These are phyloP conservation scores for Cryptoblepharus egeriae DNA, from an alignment of 2,797 vertebrate species.

Conservation along the genomic window DNA sequence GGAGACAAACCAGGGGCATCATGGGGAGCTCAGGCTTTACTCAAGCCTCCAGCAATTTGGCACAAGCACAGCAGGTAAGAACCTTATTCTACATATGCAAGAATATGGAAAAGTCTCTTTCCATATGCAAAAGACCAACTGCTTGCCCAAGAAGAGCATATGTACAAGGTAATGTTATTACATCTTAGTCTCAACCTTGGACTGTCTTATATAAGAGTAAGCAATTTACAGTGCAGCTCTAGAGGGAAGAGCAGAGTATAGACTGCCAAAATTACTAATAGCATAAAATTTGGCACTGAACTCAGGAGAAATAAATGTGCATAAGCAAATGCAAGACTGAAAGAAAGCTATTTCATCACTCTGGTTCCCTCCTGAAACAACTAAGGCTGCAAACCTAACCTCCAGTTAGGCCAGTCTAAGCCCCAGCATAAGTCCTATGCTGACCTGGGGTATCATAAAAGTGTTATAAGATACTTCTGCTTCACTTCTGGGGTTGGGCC, in stretches of 20 bases:
- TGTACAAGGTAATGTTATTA: not conserved
- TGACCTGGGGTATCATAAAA: no score
- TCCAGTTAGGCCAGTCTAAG: no score
- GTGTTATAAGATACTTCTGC: no score
- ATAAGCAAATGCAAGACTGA: not conserved
- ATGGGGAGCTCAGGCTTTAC: no score
- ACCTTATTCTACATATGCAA: not conserved
- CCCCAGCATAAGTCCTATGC: no score
- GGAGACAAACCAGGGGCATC: no score
- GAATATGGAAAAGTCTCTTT: no score
- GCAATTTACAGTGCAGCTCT: not conserved
- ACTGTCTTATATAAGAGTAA: conserved; percentile 1
- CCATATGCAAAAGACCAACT: not conserved
- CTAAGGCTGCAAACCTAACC: no score
- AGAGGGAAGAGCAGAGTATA: not conserved
- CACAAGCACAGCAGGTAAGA: not conserved
- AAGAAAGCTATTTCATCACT: not conserved
- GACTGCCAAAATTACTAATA: not conserved
- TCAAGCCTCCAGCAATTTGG: no score
- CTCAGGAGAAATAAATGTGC: not conserved
- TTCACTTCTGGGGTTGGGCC: no score
- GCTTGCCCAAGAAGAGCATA: not conserved
- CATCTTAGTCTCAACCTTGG: not conserved
- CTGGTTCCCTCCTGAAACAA: not conserved
- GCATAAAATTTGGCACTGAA: not conserved